phyloP scores from a whole-genome alignment of 2,797 vertebrate genomes.

The Calcarius lapponicus region DNA sequence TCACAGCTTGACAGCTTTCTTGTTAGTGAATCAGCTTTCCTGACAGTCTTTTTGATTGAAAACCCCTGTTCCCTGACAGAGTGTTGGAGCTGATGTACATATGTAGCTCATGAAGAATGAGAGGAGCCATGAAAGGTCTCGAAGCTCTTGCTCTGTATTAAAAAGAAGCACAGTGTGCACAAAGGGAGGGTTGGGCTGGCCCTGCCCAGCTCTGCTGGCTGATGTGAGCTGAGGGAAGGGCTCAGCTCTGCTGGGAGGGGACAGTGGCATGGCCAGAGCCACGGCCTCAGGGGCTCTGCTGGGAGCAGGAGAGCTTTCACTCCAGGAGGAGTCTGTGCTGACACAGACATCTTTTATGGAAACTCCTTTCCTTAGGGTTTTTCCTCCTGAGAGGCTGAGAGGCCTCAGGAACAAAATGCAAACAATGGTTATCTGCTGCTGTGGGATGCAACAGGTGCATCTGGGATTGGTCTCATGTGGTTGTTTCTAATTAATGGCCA shows the following conservation, averaged over 20 bases:
- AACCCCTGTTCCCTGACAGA: constrained; percentile 77
- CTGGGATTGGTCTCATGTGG: no score
- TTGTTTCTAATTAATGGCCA: no score
- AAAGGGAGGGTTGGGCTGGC: not conserved
- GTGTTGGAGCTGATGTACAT: constrained; percentile 71
- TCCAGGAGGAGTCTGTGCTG: not conserved
- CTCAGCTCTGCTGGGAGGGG: not conserved
- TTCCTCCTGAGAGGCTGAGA: no score
- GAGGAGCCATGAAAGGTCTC: constrained; percentile 24
- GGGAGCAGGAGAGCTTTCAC: not conserved
- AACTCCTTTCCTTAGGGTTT: no score
- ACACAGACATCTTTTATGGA: no score
- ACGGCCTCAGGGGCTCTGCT: not conserved
- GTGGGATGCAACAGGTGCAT: no score
- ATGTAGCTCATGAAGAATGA: constrained; percentile 59
- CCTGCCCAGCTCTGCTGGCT: not conserved
- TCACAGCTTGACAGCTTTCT: constrained; percentile 78
- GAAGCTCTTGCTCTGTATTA: constrained; percentile 8
- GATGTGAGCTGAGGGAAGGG: not conserved
- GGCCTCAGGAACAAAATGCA: no score
- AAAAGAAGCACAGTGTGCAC: constrained; percentile 17
- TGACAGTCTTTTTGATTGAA: constrained; percentile 79
- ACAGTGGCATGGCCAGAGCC: rapidly evolving
- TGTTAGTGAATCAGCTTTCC: constrained; percentile 77
- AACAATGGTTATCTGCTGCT: no score